Percentiles rank a stretch among this genome's conserved stretches.
Conservation (phyloP, 2,888 invertebrate genomes). For the Crioceris asparagi region DNA sequence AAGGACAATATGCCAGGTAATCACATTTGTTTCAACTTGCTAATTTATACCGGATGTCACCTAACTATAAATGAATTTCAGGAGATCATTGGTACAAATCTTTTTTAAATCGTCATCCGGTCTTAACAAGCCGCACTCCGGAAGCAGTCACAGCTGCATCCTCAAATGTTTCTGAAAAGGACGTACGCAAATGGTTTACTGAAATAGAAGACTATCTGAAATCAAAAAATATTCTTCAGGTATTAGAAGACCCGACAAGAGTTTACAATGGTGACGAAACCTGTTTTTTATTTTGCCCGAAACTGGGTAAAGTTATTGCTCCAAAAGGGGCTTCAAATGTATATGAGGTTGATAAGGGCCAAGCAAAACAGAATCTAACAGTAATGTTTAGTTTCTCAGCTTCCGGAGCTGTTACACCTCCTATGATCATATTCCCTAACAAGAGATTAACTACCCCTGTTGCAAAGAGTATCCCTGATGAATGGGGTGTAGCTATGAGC, state of each 20-base stretch:
- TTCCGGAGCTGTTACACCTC: slow-evolving; percentile 15
- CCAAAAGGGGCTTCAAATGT: slow-evolving; percentile 22
- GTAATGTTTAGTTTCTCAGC: slow-evolving; percentile 24
- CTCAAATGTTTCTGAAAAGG: slow-evolving; percentile 19
- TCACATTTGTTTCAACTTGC: too few relatives aligned
- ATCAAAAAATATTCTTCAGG: slow-evolving; percentile 15
- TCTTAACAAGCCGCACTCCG: neutral
- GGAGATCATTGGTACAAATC: neutral
- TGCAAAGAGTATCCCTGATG: slow-evolving; percentile 13
- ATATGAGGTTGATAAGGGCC: slow-evolving; percentile 18
- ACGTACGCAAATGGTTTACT: slow-evolving; percentile 24
- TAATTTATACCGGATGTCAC: too few relatives aligned
- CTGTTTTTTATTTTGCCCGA: slow-evolving; percentile 20
- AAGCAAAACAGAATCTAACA: slow-evolving; percentile 20
- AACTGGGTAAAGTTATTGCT: slow-evolving; percentile 16
- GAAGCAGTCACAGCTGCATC: slow-evolving; percentile 24
- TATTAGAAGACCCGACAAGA: slow-evolving; percentile 18
- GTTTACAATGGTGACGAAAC: slow-evolving; percentile 6
- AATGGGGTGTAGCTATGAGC: slow-evolving; percentile 24
- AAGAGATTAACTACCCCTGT: slow-evolving; percentile 20
- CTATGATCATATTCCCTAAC: slow-evolving; percentile 16
- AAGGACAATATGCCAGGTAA: slow-evolving; percentile 11
- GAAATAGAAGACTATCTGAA: slow-evolving; percentile 16
- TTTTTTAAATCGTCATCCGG: neutral
- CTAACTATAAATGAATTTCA: too few relatives aligned